These are phyloP conservation scores for Myiothlypis chrysogaster DNA, from an alignment of 2,797 vertebrate genomes.

Conservation along the genomic window DNA sequence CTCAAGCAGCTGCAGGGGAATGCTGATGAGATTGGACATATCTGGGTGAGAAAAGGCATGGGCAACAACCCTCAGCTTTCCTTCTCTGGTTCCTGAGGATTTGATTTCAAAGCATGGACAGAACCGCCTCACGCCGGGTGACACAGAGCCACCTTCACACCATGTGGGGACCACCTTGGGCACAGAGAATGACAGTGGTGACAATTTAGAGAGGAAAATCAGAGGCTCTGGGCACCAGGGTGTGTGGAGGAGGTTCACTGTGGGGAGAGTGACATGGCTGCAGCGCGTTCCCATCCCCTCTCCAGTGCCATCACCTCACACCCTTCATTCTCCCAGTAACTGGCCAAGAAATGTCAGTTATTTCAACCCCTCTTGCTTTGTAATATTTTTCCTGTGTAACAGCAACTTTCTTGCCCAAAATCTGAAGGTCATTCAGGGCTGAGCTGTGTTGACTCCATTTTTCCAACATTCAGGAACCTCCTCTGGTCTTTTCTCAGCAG, in stretches of 20 bases:
- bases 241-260: neutral
- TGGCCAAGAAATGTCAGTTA: neutral
- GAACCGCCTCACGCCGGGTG: neutral
- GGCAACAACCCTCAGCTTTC: slow-evolving; percentile 27
- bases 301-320: neutral
- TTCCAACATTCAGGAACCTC: neutral
- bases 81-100: neutral
- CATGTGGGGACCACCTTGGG: neutral
- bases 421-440: neutral
- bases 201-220: neutral
- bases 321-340: neutral
- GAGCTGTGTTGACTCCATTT: neutral
- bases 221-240: neutral
- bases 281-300: neutral
- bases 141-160: neutral
- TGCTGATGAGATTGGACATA: slow-evolving; percentile 45
- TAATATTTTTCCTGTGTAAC: neutral
- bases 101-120: neutral
- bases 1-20: slow-evolving; percentile 37
- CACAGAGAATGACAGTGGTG: neutral
- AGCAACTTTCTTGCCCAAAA: neutral
- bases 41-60: slow-evolving; percentile 58
- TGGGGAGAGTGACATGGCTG: neutral
- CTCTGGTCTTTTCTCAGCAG: neutral
- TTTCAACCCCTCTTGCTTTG: neutral